These are phyloP conservation scores for Drosophila putrida DNA, from an alignment of 2,888 invertebrate genomes.

Conservation along the genomic window DNA sequence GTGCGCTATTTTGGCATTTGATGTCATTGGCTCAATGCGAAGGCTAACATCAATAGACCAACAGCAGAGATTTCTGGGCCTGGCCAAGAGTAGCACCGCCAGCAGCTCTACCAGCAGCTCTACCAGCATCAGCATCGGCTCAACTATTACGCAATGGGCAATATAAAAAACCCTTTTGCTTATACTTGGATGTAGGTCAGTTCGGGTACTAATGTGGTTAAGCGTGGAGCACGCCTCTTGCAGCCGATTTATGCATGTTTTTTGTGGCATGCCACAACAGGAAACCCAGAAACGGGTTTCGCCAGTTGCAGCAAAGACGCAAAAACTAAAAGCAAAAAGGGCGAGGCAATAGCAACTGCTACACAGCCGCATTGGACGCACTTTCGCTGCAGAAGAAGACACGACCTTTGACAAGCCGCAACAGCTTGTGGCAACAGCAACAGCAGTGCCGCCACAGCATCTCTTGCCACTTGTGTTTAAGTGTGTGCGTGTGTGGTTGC, in stretches of 20 bases:
- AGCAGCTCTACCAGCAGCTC: slow-evolving; percentile 7
- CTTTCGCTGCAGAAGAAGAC: slow-evolving; percentile 61
- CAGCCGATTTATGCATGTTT: slow-evolving; percentile 55
- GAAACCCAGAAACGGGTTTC: slow-evolving; percentile 69
- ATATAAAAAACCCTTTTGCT: slow-evolving; percentile 33
- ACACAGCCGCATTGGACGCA: slow-evolving; percentile 48
- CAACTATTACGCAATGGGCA: slow-evolving; percentile 53
- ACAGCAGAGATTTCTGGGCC: slow-evolving; percentile 13
- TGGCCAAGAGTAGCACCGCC: slow-evolving; percentile 10
- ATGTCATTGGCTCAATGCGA: slow-evolving; percentile 77
- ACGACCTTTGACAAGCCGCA: slow-evolving; percentile 74
- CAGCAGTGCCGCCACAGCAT: slow-evolving; percentile 8
- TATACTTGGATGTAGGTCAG: slow-evolving; percentile 64
- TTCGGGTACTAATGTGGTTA: slow-evolving; percentile 55
- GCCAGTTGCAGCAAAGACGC: slow-evolving; percentile 39
- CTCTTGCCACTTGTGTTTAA: slow-evolving; percentile 1
- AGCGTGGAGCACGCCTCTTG: slow-evolving; percentile 50
- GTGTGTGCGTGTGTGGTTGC: neutral
- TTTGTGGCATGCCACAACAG: slow-evolving; percentile 73
- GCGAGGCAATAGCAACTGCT: slow-evolving; percentile 24
- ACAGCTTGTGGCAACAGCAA: slow-evolving; percentile 48
- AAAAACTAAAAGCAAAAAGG: slow-evolving; percentile 23
- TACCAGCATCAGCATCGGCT: slow-evolving; percentile 8
- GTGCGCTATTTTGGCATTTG: slow-evolving; percentile 76
- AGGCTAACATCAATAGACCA: slow-evolving; percentile 52